These are phyloP conservation scores for Glandiceps talaboti DNA, from an alignment of 53 echinoderm and acorn worm species.

Conservation along the genomic window DNA sequence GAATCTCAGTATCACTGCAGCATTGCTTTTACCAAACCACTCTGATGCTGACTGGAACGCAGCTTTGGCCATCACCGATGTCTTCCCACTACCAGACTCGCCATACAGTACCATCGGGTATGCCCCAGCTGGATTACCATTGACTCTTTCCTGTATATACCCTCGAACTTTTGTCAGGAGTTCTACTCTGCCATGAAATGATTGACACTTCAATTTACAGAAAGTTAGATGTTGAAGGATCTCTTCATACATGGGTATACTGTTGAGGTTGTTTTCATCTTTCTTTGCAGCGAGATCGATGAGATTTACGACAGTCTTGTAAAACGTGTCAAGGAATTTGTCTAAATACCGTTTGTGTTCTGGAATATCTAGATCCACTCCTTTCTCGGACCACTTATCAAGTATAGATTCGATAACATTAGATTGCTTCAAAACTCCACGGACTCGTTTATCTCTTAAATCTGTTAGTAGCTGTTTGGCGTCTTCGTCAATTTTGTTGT, in stretches of 20 bases:
- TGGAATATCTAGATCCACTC: conserved; percentile 10
- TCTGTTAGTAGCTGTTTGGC: conserved; percentile 19
- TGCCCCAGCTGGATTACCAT: neutral
- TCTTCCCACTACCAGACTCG: conserved; percentile 34
- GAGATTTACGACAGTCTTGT: conserved; percentile 20
- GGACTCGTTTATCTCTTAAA: conserved; percentile 10
- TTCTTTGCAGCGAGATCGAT: conserved; percentile 19
- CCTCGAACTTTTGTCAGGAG: conserved; percentile 11
- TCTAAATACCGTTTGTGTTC: conserved; percentile 18
- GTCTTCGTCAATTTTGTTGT: conserved; percentile 17
- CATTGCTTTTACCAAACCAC: conserved; percentile 4
- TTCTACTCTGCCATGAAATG: conserved; percentile 33
- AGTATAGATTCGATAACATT: conserved; percentile 17
- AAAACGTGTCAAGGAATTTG: conserved; percentile 21
- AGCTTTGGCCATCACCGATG: conserved; percentile 32
- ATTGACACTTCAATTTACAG: conserved; percentile 24
- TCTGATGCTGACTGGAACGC: conserved; percentile 1
- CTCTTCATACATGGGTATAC: conserved; percentile 21
- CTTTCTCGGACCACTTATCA: conserved; percentile 24
- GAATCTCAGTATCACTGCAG: conserved; percentile 20
- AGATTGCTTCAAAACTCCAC: conserved; percentile 5
- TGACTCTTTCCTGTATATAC: conserved; percentile 11
- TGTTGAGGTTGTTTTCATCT: conserved; percentile 15
- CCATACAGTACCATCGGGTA: conserved; percentile 24
- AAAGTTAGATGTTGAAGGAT: conserved; percentile 34